Percentiles rank a stretch among this genome's conserved stretches.
Conservation (phyloP, 2,888 invertebrate genomes). For the Holacanthella duospinosa region DNA sequence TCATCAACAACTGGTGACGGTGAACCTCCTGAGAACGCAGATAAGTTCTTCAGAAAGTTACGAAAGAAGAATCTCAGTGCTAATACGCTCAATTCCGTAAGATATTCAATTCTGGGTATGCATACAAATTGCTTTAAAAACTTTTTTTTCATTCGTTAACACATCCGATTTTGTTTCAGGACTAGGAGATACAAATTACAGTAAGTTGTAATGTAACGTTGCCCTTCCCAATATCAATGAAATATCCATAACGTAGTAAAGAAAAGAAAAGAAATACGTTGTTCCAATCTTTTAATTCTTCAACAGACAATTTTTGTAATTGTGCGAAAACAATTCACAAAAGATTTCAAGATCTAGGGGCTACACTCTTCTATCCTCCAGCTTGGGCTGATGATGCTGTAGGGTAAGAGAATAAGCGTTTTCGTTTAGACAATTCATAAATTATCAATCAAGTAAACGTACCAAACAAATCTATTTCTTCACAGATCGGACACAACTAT, state of each 20-base stretch:
- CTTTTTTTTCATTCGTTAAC: no score
- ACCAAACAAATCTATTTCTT: not conserved
- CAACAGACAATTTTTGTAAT: slow-evolving; percentile 45
- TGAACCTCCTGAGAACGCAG: slow-evolving; percentile 48
- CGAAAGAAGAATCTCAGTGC: slow-evolving; percentile 41
- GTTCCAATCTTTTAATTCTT: not conserved
- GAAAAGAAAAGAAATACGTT: no score
- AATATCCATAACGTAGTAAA: no score
- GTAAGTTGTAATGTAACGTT: no score
- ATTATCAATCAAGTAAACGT: not conserved
- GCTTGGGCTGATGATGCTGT: slow-evolving; percentile 49
- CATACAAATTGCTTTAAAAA: no score
- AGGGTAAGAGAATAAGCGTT: no score
- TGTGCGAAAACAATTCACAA: slow-evolving; percentile 44
- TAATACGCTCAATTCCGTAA: slow-evolving; percentile 42
- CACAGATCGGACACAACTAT: slow-evolving; percentile 43
- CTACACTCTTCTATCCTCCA: slow-evolving; percentile 43
- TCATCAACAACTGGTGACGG: slow-evolving; percentile 51
- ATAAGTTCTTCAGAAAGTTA: slow-evolving; percentile 45
- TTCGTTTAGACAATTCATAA: no score
- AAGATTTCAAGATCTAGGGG: slow-evolving; percentile 44
- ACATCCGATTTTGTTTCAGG: slow-evolving; percentile 39
- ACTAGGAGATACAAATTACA: slow-evolving; percentile 51
- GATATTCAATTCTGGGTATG: slow-evolving; percentile 47
- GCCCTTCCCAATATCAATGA: no score